These are phyloP conservation scores for Magallana nippona DNA, from an alignment of 2,888 invertebrate species.

Conservation along the genomic window DNA sequence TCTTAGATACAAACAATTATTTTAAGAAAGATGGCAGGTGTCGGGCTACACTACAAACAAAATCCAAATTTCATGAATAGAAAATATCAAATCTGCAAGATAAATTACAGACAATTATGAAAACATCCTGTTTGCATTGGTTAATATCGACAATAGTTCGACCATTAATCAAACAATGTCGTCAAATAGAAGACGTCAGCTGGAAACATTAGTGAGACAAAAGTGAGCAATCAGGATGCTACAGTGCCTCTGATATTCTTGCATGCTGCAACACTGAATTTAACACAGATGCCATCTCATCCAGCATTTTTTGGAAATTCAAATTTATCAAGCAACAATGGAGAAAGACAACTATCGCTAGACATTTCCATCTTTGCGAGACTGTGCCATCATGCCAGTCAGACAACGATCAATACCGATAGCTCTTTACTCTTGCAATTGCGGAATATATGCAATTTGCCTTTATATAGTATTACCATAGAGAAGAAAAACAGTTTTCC, in stretches of 20 bases:
- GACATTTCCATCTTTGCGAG: conserved; percentile 17
- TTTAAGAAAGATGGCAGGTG: neutral
- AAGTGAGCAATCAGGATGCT: no score
- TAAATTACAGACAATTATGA: conserved; percentile 10
- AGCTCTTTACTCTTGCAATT: neutral
- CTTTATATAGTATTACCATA: conserved; percentile 2
- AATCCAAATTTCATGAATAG: neutral
- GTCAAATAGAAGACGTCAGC: no score
- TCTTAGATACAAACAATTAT: no score
- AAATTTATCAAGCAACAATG: neutral
- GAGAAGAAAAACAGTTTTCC: conserved; percentile 55
- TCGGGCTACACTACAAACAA: neutral
- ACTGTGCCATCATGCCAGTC: neutral
- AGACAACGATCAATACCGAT: neutral
- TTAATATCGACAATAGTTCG: neutral
- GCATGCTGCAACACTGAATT: neutral
- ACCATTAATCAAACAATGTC: no score
- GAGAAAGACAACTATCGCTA: neutral
- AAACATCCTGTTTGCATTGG: neutral
- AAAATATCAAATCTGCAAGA: neutral
- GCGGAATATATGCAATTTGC: neutral
- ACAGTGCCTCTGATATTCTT: no score
- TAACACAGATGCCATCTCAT: neutral
- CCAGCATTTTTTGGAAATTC: neutral
- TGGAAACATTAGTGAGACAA: no score